phyloP scores from a whole-genome alignment of 2,113 vertebrate genomes.

The Syrrhaptes paradoxus region DNA sequence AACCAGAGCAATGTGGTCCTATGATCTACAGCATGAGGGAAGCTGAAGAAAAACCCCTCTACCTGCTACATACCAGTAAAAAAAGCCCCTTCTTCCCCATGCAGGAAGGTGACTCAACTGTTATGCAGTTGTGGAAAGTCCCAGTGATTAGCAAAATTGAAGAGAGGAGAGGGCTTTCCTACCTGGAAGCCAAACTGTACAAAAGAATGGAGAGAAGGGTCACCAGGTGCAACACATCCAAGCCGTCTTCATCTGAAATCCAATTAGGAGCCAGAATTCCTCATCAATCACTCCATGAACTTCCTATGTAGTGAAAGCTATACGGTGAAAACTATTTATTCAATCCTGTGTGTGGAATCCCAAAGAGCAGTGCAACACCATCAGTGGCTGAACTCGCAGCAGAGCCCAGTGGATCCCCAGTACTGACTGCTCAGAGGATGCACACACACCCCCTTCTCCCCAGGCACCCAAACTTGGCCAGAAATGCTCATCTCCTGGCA shows the following conservation, averaged over 20 bases:
- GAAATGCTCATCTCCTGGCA: neutral
- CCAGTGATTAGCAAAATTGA: neutral
- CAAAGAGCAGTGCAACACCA: neutral
- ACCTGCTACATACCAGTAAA: accelerated
- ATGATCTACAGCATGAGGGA: accelerated
- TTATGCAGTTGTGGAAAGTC: neutral
- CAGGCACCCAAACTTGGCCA: neutral
- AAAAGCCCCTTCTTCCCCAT: accelerated
- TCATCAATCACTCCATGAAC: neutral
- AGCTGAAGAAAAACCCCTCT: neutral
- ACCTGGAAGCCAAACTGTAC: neutral
- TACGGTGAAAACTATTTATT: neutral
- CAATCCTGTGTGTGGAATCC: neutral
- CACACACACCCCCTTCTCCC: neutral
- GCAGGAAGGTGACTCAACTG: neutral
- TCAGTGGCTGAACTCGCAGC: neutral
- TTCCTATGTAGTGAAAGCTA: neutral
- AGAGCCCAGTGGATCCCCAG: neutral
- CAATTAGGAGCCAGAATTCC: neutral
- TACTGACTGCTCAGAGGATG: neutral
- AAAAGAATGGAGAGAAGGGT: neutral
- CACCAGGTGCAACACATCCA: neutral
- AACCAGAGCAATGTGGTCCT: neutral
- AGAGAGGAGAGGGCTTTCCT: neutral
- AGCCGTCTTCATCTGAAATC: neutral